Evolutionary conservation across 2,113 vertebrate species (phyloP), one percentile per base, ranked within the genome.

Genomic region (Vireo altiloquus): DNA sequence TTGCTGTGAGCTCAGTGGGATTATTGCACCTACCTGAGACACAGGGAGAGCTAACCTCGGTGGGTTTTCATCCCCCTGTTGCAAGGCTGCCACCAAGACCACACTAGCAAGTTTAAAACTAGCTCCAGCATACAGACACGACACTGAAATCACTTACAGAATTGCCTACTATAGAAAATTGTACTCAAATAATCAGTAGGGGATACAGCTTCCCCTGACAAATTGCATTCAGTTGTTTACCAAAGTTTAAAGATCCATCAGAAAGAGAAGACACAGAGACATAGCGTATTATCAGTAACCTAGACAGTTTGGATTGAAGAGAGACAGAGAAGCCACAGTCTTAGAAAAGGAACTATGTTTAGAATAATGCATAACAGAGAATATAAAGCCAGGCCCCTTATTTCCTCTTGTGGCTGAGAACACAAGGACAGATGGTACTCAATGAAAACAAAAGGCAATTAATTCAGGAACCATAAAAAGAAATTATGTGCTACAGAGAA

Each of bases 381-480:
- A 56, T 28, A 44, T 78, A 78, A 88, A 90, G 60, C 54, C 69
- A 94, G 71, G 54, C 28, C 63, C 22, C 50, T 80, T 77, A 70
- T 72, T 86, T 82, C 33, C 42, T 66, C 28, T 80, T 2, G 2
- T 19, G 74, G 39, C 33, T 70, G 35, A 88, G 64, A 88, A 47
- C 31, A 64, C 30, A 74, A 44, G 60, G 59, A 80, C 85, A 94
- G 87, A 82, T 59, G 57, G 54, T 61, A 88, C 60, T 82, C 71
- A 81, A 35, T 50, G 56, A 88, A 91, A 94, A 89, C 59, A 87
- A 94, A 96, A 81, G 71, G 85, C 93, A 96, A 71, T 90, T 86
- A 76, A 94, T 94, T 90, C 85, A 80, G 68, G 75, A 94, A 54
- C 44, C 44, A 86, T 83, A 79, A 87, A 92, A 96, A 87, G 13